Percentiles rank a stretch among this genome's conserved stretches.
phyloP scores from a whole-genome alignment of 2,888 invertebrate species.

The Cryptocephalus moraei region DNA sequence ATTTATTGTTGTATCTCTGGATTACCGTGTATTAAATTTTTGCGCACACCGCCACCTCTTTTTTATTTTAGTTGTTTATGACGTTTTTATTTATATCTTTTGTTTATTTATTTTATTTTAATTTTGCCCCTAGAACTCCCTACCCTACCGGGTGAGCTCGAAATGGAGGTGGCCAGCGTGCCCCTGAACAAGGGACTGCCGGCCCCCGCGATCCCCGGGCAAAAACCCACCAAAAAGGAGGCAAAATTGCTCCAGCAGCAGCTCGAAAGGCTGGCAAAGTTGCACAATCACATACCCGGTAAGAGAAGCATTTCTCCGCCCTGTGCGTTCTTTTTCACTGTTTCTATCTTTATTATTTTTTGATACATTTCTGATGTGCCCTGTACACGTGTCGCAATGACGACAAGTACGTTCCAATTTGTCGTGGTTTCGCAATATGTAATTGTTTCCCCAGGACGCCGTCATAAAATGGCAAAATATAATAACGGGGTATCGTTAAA shows the following conservation, averaged over 20 bases:
- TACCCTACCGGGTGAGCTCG: slow-evolving; percentile 44
- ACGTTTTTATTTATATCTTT: slow-evolving; percentile 8
- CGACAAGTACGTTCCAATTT: too few relatives aligned
- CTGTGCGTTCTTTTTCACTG: too few relatives aligned
- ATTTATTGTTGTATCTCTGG: too few relatives aligned
- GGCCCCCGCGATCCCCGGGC: slow-evolving; percentile 28
- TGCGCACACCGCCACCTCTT: neutral
- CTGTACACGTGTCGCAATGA: too few relatives aligned
- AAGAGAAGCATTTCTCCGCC: slow-evolving; percentile 32
- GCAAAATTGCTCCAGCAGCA: slow-evolving; percentile 60
- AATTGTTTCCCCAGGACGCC: too few relatives aligned
- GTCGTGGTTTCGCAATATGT: too few relatives aligned
- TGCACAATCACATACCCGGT: slow-evolving; percentile 80
- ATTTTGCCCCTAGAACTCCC: slow-evolving; percentile 43
- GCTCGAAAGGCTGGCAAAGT: slow-evolving; percentile 64
- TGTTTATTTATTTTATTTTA: slow-evolving; percentile 21
- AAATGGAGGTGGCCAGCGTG: slow-evolving; percentile 38
- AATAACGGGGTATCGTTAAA: too few relatives aligned
- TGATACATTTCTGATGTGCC: too few relatives aligned
- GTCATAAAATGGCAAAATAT: too few relatives aligned
- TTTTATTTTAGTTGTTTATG: slow-evolving; percentile 1
- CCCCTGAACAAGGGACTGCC: slow-evolving; percentile 44
- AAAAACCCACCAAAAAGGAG: slow-evolving; percentile 54
- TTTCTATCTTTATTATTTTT: too few relatives aligned
- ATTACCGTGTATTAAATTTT: neutral